Base-by-base conservation (phyloP, 2,888 invertebrate species). In the Drosophila ustulata region DNA sequence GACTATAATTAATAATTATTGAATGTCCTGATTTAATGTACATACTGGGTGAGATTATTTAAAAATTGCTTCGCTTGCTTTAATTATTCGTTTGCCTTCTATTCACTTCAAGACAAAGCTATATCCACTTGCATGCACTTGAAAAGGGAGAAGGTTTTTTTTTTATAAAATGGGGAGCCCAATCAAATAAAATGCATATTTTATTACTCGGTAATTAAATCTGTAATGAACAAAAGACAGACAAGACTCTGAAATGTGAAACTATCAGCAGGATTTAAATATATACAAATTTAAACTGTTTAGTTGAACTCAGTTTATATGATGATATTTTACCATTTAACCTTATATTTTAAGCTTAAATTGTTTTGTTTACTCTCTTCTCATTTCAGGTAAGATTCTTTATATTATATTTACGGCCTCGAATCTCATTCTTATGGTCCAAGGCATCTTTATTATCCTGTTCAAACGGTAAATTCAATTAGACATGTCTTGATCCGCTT, bases 401-500 rank as follows among this genome's bases (percentile, higher is more conserved):
- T 4, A 11, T 34, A 34, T 9, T 34, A 9, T 34, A 34, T 34
- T 34, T 5, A 37, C n/a, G 37, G 5, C 3, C 7, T 18, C 39
- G 18, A 39, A 39, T 13, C 26, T 3, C 26, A 18, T 39, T 41
- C 13, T 43, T 51, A 51, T 25, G 26, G 11, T 4, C 23, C 9
- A n/a, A 13, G 46, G 39, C 25, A 30, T 26, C 56, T 37, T 28
- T 46, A 26, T 47, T 25, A 49, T 47, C 11, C 34, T 8, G 39
- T 11, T 46, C 8, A 53, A 41, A 37, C 39, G 46, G n/a, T 28
- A 66, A 82, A 84, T 82, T 67, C 76, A 84, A 85, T 79, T 76
- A 82, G 59, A 55, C 45, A 66, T 62, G 47, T 56, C 49, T 49
- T 43, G 30, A 61, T 39, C 39, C 46, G 43, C 13, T 50, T 57